These are phyloP conservation scores for Apotomis betuletana DNA, from an alignment of 2,888 invertebrate species.

Conservation along the genomic window DNA sequence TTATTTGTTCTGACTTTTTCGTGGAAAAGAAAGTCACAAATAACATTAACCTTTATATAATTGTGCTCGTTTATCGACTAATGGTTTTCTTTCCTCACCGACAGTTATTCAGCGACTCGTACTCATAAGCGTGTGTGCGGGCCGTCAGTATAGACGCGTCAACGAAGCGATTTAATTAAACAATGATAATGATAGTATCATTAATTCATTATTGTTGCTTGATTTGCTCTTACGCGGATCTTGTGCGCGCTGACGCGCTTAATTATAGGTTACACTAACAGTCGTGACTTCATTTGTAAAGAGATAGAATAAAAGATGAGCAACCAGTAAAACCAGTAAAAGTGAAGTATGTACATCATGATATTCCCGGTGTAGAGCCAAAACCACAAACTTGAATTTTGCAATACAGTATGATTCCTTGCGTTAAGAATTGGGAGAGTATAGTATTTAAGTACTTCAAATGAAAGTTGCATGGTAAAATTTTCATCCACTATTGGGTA, in stretches of 20 bases:
- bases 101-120: conserved; percentile 14
- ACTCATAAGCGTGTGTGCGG: conserved; percentile 1
- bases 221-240: conserved; percentile 16
- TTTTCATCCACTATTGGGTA: no score
- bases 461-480: no score
- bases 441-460: no score
- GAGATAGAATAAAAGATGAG: not conserved
- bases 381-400: no score
- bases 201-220: conserved; percentile 23
- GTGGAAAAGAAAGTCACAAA: conserved; percentile 24
- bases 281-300: conserved; percentile 8
- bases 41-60: conserved; percentile 24
- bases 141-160: not conserved
- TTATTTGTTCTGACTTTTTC: no score
- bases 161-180: conserved; percentile 20
- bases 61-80: conserved; percentile 26
- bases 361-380: no score
- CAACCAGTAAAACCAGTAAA: not conserved
- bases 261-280: conserved; percentile 19
- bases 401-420: no score
- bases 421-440: no score
- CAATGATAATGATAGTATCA: conserved; percentile 22
- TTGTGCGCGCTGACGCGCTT: conserved; percentile 4
- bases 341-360: not conserved
- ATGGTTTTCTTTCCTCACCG: conserved; percentile 39